phyloP scores from a whole-genome alignment of 2,113 vertebrate species.

The Perognathus longimembris region DNA sequence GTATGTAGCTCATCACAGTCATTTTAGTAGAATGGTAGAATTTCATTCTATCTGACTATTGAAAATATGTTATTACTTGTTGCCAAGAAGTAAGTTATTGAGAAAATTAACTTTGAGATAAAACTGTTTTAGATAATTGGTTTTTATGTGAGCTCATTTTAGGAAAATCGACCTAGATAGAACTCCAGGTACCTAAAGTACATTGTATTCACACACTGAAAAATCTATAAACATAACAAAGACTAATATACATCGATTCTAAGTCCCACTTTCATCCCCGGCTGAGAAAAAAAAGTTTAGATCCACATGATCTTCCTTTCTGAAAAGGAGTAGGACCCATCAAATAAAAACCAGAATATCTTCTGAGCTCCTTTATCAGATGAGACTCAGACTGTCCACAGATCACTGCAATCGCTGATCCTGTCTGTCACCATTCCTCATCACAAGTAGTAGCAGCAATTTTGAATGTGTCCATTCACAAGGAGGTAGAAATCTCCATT shows the following conservation, averaged over 20 bases:
- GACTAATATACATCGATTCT: not conserved
- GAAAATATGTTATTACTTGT: not conserved
- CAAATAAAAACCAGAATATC: not conserved
- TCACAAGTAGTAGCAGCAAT: not conserved
- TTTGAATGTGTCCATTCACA: not conserved
- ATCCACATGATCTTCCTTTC: slow-evolving; percentile 36
- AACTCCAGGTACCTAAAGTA: not conserved
- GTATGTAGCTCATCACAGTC: not conserved
- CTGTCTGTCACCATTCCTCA: not conserved
- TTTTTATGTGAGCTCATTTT: not conserved
- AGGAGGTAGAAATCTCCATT: not conserved
- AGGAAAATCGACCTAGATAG: not conserved
- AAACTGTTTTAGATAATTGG: not conserved
- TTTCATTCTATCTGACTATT: not conserved
- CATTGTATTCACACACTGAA: not conserved
- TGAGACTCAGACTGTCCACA: not conserved
- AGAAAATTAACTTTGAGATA: not conserved
- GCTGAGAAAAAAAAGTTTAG: not conserved
- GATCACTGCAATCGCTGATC: not conserved
- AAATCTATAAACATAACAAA: slow-evolving; percentile 18
- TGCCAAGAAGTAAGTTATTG: not conserved
- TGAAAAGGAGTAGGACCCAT: slow-evolving; percentile 24
- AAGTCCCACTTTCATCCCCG: not conserved
- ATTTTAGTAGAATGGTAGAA: not conserved
- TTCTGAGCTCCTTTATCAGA: not conserved